Evolutionary conservation across 2,888 invertebrate genomes (phyloP), one percentile per base, ranked within the genome.

Genomic region (Orthosia incerta): DNA sequence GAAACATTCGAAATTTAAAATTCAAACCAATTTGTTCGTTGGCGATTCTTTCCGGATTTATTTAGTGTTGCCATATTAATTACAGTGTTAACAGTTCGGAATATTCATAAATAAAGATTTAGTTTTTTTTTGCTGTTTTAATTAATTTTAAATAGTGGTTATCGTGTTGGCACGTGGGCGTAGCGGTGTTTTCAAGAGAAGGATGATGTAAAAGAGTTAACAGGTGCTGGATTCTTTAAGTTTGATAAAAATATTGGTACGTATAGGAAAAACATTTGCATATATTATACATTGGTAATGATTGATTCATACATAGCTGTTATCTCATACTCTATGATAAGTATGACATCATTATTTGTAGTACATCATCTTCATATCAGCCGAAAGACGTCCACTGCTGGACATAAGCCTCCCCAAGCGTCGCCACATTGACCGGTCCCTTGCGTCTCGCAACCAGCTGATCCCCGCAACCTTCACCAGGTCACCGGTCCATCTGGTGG

Each of bases 1-100:
- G 79, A 79, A 86, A 86, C 79, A 20, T 82, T 86, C 76, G 66
- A 79, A 76, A 70, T 80, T 86, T 76, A 78, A 86, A 83, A 86
- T 76, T 77, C 66, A 76, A 74, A 76, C 77, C 57, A 81, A 85
- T 87, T 80, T 84, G 85, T 85, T 83, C 61, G 67, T 26, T 73
- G 61, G 74, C 45, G 62, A 64, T 64, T 76, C 53, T 80, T 74
- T 82, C 63, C 71, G 72, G 64, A 74, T 69, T 76, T 70, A 72
- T 82, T 71, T 71, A 81, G 65, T 84, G 82, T 66, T 82, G 82
- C 76, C 45, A 73, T 74, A 77, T 81, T 86, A 86, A 85, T 85
- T 85, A 82, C 68, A 82, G 79, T 86, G 84, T 78, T 83, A 80
- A 76, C 83, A 81, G 71, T 63, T 60, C 18, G 11, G 62, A 81